phyloP scores from a whole-genome alignment of 2,797 vertebrate genomes.

The Xiphorhynchus erythropygius region DNA sequence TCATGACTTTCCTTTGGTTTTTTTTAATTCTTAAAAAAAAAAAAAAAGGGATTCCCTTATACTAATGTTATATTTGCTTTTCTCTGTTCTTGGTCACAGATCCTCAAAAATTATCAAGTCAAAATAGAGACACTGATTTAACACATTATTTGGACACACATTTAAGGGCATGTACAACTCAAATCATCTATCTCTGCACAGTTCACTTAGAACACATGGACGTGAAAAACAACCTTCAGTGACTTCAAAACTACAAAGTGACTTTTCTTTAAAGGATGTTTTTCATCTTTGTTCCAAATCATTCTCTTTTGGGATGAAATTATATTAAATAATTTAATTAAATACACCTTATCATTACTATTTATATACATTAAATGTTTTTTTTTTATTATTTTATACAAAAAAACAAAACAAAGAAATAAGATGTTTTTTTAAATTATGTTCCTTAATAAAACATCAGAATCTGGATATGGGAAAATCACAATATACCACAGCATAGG shows the following conservation, averaged over 20 bases:
- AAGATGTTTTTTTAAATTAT: background rate
- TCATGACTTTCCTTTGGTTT: background rate
- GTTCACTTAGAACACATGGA: background rate
- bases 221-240: background rate
- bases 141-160: background rate
- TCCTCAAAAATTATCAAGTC: background rate
- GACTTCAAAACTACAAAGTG: background rate
- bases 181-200: background rate
- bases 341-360: background rate
- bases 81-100: background rate
- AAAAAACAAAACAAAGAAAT: background rate
- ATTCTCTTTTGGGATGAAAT: background rate
- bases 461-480: background rate
- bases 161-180: background rate
- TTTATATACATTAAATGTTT: background rate
- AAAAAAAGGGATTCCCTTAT: background rate
- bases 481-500: fast-evolving
- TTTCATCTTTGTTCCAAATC: background rate
- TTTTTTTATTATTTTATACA: background rate
- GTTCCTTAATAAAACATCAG: background rate
- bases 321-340: background rate
- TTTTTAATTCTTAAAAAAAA: background rate
- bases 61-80: background rate
- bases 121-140: background rate
- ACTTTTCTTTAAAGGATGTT: background rate